Evolutionary conservation across 2,888 invertebrate species (phyloP).

Genomic region (Morpho achilles): DNA sequence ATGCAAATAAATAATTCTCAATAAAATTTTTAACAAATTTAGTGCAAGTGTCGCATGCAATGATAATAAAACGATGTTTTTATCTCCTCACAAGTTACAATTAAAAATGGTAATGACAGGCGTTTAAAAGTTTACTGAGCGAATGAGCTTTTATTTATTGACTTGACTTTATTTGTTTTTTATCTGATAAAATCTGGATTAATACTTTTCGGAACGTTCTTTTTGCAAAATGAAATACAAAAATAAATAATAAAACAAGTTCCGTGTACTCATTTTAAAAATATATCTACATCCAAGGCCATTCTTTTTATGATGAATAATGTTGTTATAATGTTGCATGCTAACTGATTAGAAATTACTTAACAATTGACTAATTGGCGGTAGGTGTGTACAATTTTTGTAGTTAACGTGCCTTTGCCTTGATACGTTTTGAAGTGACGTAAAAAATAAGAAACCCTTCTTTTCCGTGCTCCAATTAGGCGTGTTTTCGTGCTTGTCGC

Average conservation of each 20-base stretch:
- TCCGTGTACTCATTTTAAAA: too few species aligned
- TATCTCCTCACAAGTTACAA: slow-evolving; percentile 45
- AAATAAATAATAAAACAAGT: neutral
- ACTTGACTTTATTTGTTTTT: slow-evolving; percentile 24
- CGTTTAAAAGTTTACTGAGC: slow-evolving; percentile 19
- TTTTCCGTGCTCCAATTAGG: too few species aligned
- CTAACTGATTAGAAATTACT: too few species aligned
- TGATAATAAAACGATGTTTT: slow-evolving; percentile 61
- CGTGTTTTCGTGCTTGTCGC: too few species aligned
- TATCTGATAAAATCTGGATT: slow-evolving; percentile 13
- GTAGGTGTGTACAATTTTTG: too few species aligned
- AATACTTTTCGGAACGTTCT: slow-evolving; percentile 2
- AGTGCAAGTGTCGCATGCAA: slow-evolving; percentile 48
- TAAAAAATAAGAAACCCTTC: too few species aligned
- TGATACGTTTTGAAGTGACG: too few species aligned
- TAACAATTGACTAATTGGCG: too few species aligned
- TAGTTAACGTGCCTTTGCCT: too few species aligned
- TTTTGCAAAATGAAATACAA: neutral
- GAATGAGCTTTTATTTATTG: slow-evolving; percentile 22
- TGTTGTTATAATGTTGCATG: too few species aligned
- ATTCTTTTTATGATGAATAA: too few species aligned
- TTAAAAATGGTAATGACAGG: slow-evolving; percentile 49
- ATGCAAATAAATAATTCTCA: slow-evolving; percentile 9
- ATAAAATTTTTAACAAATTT: slow-evolving; percentile 19
- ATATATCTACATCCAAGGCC: too few species aligned